These are phyloP conservation scores for Chlamydotis undulata DNA, from an alignment of 2,113 vertebrate genomes.

Conservation along the genomic window DNA sequence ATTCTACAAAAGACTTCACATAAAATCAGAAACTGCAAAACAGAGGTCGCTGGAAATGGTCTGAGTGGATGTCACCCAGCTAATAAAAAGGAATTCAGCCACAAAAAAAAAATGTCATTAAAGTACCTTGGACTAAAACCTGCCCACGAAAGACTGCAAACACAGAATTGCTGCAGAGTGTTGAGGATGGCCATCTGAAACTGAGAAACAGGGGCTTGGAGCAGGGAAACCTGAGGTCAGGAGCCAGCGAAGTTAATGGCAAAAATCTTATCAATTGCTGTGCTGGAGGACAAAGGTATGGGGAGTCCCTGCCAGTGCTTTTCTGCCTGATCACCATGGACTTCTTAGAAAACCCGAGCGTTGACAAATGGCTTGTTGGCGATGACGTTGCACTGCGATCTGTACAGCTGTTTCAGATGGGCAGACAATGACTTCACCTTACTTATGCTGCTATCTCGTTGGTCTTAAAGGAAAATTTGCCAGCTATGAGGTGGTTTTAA, in stretches of 20 bases:
- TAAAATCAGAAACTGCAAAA: slow-evolving; percentile 47
- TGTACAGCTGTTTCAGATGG: not conserved
- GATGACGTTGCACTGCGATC: not conserved
- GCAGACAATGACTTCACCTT: not conserved
- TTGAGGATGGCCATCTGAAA: not conserved
- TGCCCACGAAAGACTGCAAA: not conserved
- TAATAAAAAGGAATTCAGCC: not conserved
- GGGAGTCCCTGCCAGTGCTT: not conserved
- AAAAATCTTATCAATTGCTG: not conserved
- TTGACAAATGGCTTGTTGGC: not conserved
- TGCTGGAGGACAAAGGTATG: not conserved
- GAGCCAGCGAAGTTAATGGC: not conserved
- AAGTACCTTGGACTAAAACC: not conserved
- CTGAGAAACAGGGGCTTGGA: not conserved
- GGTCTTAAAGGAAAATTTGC: not conserved
- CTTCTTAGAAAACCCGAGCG: not conserved
- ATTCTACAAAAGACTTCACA: not conserved
- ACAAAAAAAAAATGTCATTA: not conserved
- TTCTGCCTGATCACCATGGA: not conserved
- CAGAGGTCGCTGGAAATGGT: slow-evolving; percentile 5
- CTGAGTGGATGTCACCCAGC: slow-evolving; percentile 19
- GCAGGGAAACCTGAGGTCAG: not conserved
- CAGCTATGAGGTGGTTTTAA: not conserved
- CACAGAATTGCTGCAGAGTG: fast-evolving
- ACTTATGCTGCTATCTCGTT: not conserved